Base-by-base conservation (phyloP, 2,888 invertebrate genomes). In the Subacronicta megacephala region DNA sequence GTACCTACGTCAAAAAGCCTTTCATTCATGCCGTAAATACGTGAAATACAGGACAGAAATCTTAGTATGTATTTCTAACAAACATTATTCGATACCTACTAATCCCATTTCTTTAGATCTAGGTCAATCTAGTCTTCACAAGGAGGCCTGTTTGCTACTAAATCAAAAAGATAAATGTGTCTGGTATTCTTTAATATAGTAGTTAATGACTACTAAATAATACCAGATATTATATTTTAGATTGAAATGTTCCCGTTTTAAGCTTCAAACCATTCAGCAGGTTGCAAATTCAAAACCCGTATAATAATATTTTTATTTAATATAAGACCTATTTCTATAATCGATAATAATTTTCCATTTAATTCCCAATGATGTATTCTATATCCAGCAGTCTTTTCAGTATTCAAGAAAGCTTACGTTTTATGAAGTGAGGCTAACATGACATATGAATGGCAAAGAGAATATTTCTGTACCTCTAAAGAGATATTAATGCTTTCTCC, bases 111-210 rank as follows among this genome's bases (percentile, higher is more conserved):
- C 37, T 55, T 6, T 55, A 23, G 23, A 65, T 63, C 18, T 50
- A 54, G 64, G 70, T 50, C 45, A 70, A 70, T 55, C 45, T 46
- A 63, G 49, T 13, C 33, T 70, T 63, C 54, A 18, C 36, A 31
- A 46, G 20, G 7, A 46, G 20, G 20, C 38, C 13, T 37, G 37
- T 54, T 46, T 46, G 23, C 26, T 20, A 15, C 9, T 46, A 23
- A 46, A 50, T 46, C 41, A 43, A 38, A 42, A 46, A 38, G 35
- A 63, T 36, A 33, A 36, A 65, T 63, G 38, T 42, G 40, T 49
- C 37, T 62, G 26, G 26, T 26, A 10, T 26, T 26, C 10, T 3
- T 26, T 26, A 10, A n/a, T n/a, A n/a, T n/a, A n/a, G n/a, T n/a
- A n/a, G 1, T 23, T 2, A 4, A 18, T 18, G 9, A 23, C 23